Conservation (phyloP, 2,797 vertebrate species). For the Scleropages formosus region DNA sequence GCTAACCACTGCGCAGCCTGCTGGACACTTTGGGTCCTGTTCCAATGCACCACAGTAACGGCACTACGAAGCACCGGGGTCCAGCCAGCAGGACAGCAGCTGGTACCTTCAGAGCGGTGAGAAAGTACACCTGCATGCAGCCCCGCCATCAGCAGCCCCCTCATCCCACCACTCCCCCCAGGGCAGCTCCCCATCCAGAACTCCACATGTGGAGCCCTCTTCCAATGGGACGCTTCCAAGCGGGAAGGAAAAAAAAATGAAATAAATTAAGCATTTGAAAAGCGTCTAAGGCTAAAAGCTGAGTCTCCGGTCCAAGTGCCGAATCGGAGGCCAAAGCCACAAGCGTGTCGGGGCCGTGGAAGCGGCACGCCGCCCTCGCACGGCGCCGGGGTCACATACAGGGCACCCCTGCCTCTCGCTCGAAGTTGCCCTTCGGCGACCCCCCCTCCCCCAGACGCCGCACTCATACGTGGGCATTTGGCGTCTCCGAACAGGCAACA, state of each 20-base stretch:
- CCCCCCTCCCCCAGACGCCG: too few relatives aligned
- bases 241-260: background rate
- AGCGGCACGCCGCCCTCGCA: background rate
- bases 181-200: background rate
- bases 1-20: slow-evolving; percentile 64
- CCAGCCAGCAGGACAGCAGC: slow-evolving; percentile 54
- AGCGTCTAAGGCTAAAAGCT: background rate
- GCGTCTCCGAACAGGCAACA: too few relatives aligned
- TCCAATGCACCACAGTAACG: too few relatives aligned
- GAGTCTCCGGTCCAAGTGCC: background rate
- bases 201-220: background rate
- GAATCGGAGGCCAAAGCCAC: background rate
- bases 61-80: too few relatives aligned
- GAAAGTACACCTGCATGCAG: slow-evolving; percentile 55
- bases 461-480: too few relatives aligned
- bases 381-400: background rate
- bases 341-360: slow-evolving; percentile 6
- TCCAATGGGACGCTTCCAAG: background rate
- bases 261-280: background rate
- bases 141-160: too few relatives aligned
- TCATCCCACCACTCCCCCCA: too few relatives aligned
- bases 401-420: too few relatives aligned
- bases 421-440: too few relatives aligned
- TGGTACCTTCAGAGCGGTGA: slow-evolving; percentile 17
- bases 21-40: slow-evolving; percentile 67